Conservation (phyloP, 1,140 invertebrate genomes). For the Saccostrea cuccullata region DNA sequence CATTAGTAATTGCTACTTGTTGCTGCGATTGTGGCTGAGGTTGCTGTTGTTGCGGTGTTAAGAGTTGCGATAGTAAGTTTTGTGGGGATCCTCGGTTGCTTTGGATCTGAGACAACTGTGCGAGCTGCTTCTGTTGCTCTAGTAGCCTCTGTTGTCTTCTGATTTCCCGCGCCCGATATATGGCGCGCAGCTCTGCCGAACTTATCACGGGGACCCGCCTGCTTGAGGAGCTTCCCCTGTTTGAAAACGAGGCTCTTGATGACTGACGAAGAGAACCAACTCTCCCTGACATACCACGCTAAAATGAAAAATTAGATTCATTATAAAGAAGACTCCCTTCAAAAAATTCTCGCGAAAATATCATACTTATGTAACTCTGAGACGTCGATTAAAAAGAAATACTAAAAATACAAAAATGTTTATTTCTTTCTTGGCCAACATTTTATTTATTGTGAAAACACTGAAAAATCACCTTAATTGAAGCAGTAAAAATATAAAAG, state of each 20-base stretch:
- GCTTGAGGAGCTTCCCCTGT: neutral
- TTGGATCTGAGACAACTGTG: neutral
- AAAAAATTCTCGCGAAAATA: no score
- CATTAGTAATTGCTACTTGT: neutral
- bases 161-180: neutral
- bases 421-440: no score
- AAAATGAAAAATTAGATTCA: neutral
- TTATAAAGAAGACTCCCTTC: no score
- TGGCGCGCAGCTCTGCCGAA: neutral
- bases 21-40: neutral
- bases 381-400: no score
- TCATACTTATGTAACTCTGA: no score
- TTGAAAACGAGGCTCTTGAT: neutral
- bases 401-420: no score
- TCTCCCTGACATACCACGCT: neutral
- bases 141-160: neutral
- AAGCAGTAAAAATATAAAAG: no score
- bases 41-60: neutral
- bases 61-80: neutral
- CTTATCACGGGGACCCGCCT: neutral
- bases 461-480: no score
- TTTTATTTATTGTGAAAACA: no score
- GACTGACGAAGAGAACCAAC: slow-evolving; percentile 2
- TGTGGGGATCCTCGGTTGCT: neutral
- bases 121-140: neutral